phyloP scores from a whole-genome alignment of 2,888 invertebrate genomes.

The Xylota segnis region DNA sequence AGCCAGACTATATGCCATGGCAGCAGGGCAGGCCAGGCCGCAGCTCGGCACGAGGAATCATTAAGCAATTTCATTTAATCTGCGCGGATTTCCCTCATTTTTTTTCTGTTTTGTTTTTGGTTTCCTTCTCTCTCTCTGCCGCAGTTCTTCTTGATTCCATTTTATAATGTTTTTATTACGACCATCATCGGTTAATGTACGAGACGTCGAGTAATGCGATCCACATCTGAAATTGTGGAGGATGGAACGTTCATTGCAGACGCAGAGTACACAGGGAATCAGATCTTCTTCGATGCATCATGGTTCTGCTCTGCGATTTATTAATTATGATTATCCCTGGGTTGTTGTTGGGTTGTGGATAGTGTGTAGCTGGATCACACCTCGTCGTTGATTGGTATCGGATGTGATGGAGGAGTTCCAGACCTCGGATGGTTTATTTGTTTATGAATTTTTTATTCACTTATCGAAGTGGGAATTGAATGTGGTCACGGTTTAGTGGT shows the following conservation, averaged over 20 bases:
- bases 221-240: slow-evolving; percentile 71
- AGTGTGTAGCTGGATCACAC: slow-evolving; percentile 60
- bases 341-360: slow-evolving; percentile 33
- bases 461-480: slow-evolving; percentile 66
- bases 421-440: slow-evolving; percentile 63
- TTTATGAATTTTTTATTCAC: slow-evolving; percentile 72
- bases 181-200: slow-evolving; percentile 71
- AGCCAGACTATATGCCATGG: slow-evolving; percentile 18
- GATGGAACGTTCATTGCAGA: slow-evolving; percentile 50
- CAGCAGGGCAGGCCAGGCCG: slow-evolving; percentile 15
- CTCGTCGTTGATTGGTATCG: slow-evolving; percentile 74
- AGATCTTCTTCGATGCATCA: slow-evolving; percentile 26
- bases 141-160: slow-evolving; percentile 50
- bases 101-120: slow-evolving; percentile 9
- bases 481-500: slow-evolving; percentile 50
- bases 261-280: slow-evolving; percentile 8
- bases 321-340: slow-evolving; percentile 76
- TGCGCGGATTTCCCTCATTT: slow-evolving; percentile 70
- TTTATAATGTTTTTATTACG: slow-evolving; percentile 76
- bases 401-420: slow-evolving; percentile 60
- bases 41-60: slow-evolving; percentile 74
- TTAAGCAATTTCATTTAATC: slow-evolving; percentile 78
- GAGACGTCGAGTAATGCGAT: slow-evolving; percentile 68
- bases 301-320: slow-evolving; percentile 70
- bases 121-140: slow-evolving; percentile 14